Base-by-base conservation (phyloP, 2,113 vertebrate genomes). In the Lophochroa leadbeateri region DNA sequence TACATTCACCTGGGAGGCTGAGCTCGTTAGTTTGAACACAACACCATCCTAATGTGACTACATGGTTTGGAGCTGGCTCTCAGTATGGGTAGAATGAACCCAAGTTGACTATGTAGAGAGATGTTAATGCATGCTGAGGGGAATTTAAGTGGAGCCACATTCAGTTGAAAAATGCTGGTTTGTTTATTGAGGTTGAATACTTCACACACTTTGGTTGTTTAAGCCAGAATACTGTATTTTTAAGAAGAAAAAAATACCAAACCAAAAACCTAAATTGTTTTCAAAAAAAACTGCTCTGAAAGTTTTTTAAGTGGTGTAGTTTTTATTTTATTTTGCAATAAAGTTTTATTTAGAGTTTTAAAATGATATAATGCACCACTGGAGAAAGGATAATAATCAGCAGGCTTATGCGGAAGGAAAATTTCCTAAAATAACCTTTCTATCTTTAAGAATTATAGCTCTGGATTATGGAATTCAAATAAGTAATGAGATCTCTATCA, bases 1-100 rank as follows among this genome's bases (percentile, higher is more conserved):
- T 9, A 3, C 5, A 18, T 58, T 67, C 75, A 52, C 20, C 27
- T 29, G 17, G 17, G 46, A n/a, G 31, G 35, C 41, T 75, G 50
- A 79, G 43, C 13, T 41, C 0, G 0, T 69, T 14, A 17, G 23
- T 35, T 25, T 53, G 57, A 88, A 5, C 47, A 75, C 6, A 52
- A 6, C 21, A 53, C 25, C 16, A 33, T 46, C 41, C 7, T 61
- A 2, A 3, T 4, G 14, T 1, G 1, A 43, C 8, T 28, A 11
- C 0, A 0, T 0, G 2, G 25, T 53, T 67, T 5, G 1, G 53
- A 39, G 50, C 7, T 85, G 49, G 11, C 10, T n/a, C 12, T 78
- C 15, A 12, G 10, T 11, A 23, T 3, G 17, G 9, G 6, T 9
- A 58, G 17, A 93, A 64, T 4, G 3, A 77, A 46, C 12, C 2